phyloP scores from a whole-genome alignment of 2,888 invertebrate species.

The Micoletzkya japonica region DNA sequence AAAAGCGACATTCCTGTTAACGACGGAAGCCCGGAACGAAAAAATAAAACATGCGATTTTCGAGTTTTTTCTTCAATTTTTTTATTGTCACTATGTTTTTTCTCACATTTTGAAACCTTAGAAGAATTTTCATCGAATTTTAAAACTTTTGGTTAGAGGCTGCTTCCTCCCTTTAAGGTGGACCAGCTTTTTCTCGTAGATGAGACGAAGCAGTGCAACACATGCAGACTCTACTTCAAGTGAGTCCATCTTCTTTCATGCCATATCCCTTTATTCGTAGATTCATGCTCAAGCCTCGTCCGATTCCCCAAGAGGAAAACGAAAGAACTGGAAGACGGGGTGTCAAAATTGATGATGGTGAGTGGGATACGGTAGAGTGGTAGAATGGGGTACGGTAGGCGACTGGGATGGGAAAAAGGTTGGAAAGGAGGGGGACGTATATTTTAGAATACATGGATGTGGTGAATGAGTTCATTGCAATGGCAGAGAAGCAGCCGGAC shows the following conservation, averaged over 20 bases:
- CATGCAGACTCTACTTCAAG: constrained; percentile 27
- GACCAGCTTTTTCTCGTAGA: constrained; percentile 12
- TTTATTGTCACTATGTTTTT: neutral
- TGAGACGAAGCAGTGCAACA: constrained; percentile 26
- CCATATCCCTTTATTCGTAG: neutral
- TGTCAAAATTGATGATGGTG: constrained; percentile 4
- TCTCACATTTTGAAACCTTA: no score
- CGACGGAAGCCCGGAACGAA: no score
- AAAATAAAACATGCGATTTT: no score
- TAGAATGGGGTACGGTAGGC: neutral
- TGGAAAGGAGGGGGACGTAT: neutral
- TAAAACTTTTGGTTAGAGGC: no score
- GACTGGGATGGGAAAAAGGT: neutral
- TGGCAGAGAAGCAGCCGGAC: constrained; percentile 15
- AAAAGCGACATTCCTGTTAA: no score
- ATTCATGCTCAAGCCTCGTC: constrained; percentile 21
- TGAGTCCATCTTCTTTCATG: neutral
- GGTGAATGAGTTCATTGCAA: constrained; percentile 19
- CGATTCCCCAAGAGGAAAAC: constrained; percentile 10
- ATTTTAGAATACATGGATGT: constrained; percentile 25
- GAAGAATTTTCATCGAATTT: no score
- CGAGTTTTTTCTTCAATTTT: neutral
- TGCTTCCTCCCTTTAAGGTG: neutral
- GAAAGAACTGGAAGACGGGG: constrained; percentile 1
- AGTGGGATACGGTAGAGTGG: neutral